These are phyloP conservation scores for Myiothlypis coronata DNA, from an alignment of 2,797 vertebrate genomes.

Conservation along the genomic window DNA sequence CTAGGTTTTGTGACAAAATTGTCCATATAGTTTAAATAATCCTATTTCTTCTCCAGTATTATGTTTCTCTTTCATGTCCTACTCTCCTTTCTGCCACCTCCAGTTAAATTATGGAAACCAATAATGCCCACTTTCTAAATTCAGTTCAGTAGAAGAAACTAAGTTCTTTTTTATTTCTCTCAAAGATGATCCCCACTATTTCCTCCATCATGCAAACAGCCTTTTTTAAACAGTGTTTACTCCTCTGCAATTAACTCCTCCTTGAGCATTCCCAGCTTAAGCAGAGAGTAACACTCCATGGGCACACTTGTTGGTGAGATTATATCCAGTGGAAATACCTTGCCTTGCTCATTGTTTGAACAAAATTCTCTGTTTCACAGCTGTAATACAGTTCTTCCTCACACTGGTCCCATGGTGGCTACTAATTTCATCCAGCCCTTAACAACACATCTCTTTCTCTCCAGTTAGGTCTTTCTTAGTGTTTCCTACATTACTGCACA, in stretches of 20 bases:
- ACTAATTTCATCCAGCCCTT: not conserved
- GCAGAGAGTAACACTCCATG: not conserved
- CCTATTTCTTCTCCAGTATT: not conserved
- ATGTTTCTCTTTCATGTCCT: not conserved
- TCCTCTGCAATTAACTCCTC: not conserved
- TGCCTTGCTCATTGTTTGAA: not conserved
- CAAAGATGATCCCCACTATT: not conserved
- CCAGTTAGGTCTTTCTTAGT: not conserved
- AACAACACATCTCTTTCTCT: not conserved
- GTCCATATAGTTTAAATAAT: not conserved
- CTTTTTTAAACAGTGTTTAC: not conserved
- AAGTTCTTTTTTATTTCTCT: not conserved
- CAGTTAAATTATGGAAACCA: not conserved
- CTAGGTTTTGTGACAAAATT: not conserved
- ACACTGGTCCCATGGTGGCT: not conserved
- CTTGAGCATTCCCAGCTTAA: not conserved
- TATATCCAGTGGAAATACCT: not conserved
- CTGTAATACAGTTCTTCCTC: not conserved
- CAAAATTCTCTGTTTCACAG: not conserved
- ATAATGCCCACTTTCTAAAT: not conserved
- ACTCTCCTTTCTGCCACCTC: not conserved
- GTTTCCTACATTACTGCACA: not conserved
- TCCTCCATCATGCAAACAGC: not conserved
- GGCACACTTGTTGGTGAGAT: not conserved
- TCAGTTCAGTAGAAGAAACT: not conserved